Conservation (phyloP, 2,888 invertebrate species). For the Troglohyphantes excavatus region DNA sequence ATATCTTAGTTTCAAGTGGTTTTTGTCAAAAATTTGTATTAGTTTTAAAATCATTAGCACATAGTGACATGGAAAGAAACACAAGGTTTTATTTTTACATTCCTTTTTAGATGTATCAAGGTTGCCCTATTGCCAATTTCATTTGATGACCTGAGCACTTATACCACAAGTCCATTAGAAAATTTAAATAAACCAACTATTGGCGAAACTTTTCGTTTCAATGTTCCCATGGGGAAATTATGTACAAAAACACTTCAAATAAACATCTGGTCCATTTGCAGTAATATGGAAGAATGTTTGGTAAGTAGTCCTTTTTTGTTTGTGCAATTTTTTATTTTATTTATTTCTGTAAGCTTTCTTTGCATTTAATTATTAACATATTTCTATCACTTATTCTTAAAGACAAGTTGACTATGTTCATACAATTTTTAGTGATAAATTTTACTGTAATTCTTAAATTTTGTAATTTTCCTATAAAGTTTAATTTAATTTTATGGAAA, state of each 20-base stretch:
- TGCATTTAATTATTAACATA: too few relatives aligned
- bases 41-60: background rate
- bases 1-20: background rate
- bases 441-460: too few relatives aligned
- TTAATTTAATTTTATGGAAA: too few relatives aligned
- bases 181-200: slow-evolving; percentile 90
- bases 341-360: too few relatives aligned
- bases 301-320: slow-evolving; percentile 86
- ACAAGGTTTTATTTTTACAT: too few relatives aligned
- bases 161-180: slow-evolving; percentile 88
- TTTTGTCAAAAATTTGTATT: background rate
- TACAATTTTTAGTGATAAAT: too few relatives aligned
- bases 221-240: slow-evolving; percentile 89
- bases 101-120: slow-evolving; percentile 87
- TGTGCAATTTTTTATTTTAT: too few relatives aligned
- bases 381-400: too few relatives aligned
- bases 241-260: slow-evolving; percentile 95
- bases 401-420: too few relatives aligned
- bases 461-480: too few relatives aligned
- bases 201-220: slow-evolving; percentile 90
- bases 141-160: slow-evolving; percentile 84
- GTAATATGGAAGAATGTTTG: slow-evolving; percentile 89
- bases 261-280: slow-evolving; percentile 89
- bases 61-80: background rate
- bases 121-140: slow-evolving; percentile 88